These are phyloP conservation scores for Atractosteus spatula DNA, from an alignment of 2,113 vertebrate genomes.

Conservation along the genomic window DNA sequence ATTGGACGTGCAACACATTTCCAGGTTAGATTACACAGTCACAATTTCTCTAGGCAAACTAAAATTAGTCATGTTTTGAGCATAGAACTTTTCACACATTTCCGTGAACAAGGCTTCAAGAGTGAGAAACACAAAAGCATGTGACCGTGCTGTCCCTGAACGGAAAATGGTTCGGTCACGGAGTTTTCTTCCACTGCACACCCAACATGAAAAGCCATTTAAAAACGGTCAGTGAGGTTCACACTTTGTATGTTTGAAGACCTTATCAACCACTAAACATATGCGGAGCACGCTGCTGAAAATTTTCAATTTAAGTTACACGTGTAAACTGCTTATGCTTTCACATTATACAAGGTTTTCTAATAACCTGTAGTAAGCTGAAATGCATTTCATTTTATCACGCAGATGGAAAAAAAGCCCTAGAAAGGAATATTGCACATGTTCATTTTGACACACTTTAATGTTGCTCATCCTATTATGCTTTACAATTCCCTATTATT, in stretches of 20 bases:
- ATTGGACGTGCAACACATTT: too few species aligned
- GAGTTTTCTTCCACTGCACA: too few species aligned
- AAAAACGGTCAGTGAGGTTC: too few species aligned
- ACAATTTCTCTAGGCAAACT: too few species aligned
- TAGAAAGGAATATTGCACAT: constrained; percentile 2
- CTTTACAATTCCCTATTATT: constrained; percentile 8
- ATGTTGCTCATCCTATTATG: constrained; percentile 17
- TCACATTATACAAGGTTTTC: constrained; percentile 9
- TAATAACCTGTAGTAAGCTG: constrained; percentile 12
- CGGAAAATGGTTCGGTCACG: not conserved
- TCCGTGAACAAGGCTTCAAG: too few species aligned
- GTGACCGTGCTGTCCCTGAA: constrained; percentile 10
- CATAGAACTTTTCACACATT: too few species aligned
- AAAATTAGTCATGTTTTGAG: not conserved
- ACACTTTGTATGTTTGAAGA: too few species aligned
- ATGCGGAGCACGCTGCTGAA: constrained; percentile 3
- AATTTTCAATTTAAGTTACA: constrained; percentile 8
- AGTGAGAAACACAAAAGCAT: not conserved
- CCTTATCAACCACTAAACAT: constrained; percentile 9
- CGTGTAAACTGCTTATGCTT: constrained; percentile 16
- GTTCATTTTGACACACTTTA: constrained; percentile 15
- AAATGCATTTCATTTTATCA: constrained; percentile 6
- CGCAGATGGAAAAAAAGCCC: constrained; percentile 14
- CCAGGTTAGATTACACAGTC: too few species aligned
- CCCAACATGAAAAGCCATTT: too few species aligned